A percentile compares a stretch with the other conserved stretches of the same genome.
Evolutionary conservation across 2,888 invertebrate species (phyloP).

Genomic region (Plebejus argus): DNA sequence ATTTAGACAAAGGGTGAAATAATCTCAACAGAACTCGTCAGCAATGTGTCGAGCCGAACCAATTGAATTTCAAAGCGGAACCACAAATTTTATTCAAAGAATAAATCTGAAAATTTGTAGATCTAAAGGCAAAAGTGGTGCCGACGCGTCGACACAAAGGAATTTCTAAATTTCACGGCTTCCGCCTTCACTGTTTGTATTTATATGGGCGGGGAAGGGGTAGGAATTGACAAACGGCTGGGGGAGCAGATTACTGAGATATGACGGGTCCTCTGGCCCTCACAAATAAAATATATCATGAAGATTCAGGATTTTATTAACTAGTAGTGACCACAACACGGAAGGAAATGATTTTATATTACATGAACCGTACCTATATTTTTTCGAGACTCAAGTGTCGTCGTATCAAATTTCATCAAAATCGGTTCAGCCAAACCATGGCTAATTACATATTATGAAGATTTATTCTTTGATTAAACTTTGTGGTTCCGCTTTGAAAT

Average conservation of each 20-base stretch:
- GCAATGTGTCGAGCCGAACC: conserved; percentile 76
- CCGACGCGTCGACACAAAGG: conserved; percentile 77
- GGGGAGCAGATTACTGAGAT: conserved; percentile 49
- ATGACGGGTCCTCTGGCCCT: conserved; percentile 41
- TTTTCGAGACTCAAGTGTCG: no score
- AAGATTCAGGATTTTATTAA: neutral
- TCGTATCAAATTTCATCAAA: no score
- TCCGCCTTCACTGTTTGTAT: conserved; percentile 77
- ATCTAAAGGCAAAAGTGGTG: conserved; percentile 78
- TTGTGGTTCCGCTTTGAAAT: no score
- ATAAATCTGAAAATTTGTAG: conserved; percentile 81
- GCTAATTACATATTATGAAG: no score
- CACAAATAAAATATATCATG: neutral
- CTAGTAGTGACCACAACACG: neutral
- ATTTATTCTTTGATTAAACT: no score
- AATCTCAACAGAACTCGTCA: conserved; percentile 68
- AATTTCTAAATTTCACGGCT: conserved; percentile 80
- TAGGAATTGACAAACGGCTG: conserved; percentile 75
- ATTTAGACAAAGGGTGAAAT: conserved; percentile 51
- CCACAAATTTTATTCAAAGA: conserved; percentile 81
- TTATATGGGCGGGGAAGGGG: conserved; percentile 70
- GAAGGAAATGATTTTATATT: no score
- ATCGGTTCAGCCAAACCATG: no score
- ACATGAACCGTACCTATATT: no score
- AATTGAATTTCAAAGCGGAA: conserved; percentile 81